Conservation (phyloP, 2,888 invertebrate species). For the Leptinotarsa juncta region DNA sequence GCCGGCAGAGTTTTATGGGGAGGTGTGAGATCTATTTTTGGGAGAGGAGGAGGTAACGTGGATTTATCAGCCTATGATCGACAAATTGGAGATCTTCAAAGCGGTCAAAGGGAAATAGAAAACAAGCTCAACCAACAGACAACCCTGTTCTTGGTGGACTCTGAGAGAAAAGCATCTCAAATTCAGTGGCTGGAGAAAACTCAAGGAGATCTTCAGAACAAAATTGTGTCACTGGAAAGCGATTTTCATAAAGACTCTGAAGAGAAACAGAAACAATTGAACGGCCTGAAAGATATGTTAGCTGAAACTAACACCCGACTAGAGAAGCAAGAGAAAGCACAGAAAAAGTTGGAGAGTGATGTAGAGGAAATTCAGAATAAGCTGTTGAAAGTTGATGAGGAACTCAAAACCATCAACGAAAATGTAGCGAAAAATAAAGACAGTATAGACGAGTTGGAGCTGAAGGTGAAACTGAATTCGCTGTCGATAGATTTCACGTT, state of each 20-base stretch:
- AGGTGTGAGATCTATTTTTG: neutral
- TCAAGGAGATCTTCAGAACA: slow-evolving; percentile 25
- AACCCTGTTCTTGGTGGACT: slow-evolving; percentile 29
- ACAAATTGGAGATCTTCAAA: slow-evolving; percentile 21
- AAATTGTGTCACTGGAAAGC: slow-evolving; percentile 14
- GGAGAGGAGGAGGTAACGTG: neutral
- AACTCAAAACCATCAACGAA: slow-evolving; percentile 9
- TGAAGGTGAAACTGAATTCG: slow-evolving; percentile 20
- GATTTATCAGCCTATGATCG: slow-evolving; percentile 24
- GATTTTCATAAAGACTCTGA: slow-evolving; percentile 19
- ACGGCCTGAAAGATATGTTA: slow-evolving; percentile 26
- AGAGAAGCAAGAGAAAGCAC: slow-evolving; percentile 21
- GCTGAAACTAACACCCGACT: slow-evolving; percentile 23
- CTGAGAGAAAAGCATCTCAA: slow-evolving; percentile 29
- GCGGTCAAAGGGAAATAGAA: slow-evolving; percentile 21
- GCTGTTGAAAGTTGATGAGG: slow-evolving; percentile 23
- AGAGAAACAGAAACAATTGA: slow-evolving; percentile 25
- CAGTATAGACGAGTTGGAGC: slow-evolving; percentile 1
- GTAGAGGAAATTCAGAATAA: slow-evolving; percentile 26
- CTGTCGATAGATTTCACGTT: slow-evolving; percentile 26
- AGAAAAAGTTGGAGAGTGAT: slow-evolving; percentile 27
- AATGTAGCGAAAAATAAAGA: slow-evolving; percentile 8
- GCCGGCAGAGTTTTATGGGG: neutral
- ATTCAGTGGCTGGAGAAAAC: slow-evolving; percentile 26
- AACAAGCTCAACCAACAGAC: slow-evolving; percentile 25